These are phyloP conservation scores for Pseudonaja textilis DNA, from an alignment of 2,113 vertebrate genomes.

Conservation along the genomic window DNA sequence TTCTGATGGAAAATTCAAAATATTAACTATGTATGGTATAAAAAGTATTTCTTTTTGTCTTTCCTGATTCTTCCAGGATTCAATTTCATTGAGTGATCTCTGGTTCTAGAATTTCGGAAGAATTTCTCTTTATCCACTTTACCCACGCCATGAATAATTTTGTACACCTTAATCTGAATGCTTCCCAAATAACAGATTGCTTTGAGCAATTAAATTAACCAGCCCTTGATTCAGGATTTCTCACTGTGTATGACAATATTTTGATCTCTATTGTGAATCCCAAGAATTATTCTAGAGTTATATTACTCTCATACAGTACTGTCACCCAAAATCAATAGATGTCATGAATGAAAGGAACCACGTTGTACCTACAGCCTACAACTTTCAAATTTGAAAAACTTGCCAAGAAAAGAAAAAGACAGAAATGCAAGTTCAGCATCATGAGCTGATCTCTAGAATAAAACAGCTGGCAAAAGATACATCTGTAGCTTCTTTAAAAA, in stretches of 20 bases:
- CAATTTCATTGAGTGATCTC: background rate
- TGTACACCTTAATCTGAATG: background rate
- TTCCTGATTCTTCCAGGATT: background rate
- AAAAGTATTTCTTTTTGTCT: background rate
- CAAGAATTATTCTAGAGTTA: background rate
- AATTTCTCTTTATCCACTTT: background rate
- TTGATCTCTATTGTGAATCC: background rate
- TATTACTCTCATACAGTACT: background rate
- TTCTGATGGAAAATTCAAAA: background rate
- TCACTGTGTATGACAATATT: background rate
- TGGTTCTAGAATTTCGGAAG: background rate
- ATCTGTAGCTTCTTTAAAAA: background rate
- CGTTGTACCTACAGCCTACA: background rate
- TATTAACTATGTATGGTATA: background rate
- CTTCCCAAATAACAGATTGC: background rate
- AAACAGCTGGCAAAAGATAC: background rate
- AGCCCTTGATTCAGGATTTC: background rate
- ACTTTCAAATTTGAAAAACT: background rate
- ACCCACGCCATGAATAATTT: background rate
- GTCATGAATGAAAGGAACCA: background rate
- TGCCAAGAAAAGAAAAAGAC: background rate
- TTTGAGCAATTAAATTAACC: background rate
- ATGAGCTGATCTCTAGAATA: background rate
- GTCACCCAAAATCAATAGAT: background rate
- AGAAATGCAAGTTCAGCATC: background rate